Base-by-base conservation (phyloP, 2,888 invertebrate genomes). In the Gordius sp. region DNA sequence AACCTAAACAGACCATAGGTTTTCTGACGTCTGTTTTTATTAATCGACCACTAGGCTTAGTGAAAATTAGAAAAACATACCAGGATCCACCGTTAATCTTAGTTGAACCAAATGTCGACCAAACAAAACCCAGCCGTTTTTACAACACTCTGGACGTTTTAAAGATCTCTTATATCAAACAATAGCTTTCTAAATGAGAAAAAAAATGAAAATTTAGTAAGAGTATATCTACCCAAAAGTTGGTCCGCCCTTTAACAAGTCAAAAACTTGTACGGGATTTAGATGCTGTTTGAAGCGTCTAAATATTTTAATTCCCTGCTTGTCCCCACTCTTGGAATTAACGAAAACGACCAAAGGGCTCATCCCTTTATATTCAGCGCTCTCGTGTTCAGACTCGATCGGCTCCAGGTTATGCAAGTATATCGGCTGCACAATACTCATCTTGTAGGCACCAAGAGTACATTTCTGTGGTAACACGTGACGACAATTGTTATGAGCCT, bases 211-310 rank as follows among this genome's bases (percentile, higher is more conserved):
- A n/a, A 20, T 13, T 8, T 27, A 58, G 20, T 41, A 8, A 39
- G 25, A 20, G 56, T 56, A 13, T 23, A 63, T 80, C 64, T 78
- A 77, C 72, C 86, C 79, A 52, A 86, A 81, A 2, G 82, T 81
- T 55, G 78, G 77, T 57, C 78, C 78, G 33, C 79, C 79, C 61
- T 79, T 81, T 69, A 86, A 84, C 66, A 93, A 78, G 74, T 91
- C 91, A 70, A 89, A 93, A 60, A 91, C 89, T 73, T 93, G 91
- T 59, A 87, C 86, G 16, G 91, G 91, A 73, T 91, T 91, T 59
- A 91, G 74, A 58, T 91, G 75, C 70, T 89, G 87, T 69, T 82
- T 85, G 73, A 91, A 89, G 61, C 86, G 78, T 57, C 87, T 76
- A 62, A 91, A 76, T 74, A 91, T 89, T 72, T 87, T 85, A 28